Conservation (phyloP, 2,113 vertebrate genomes). For the Calidris pygmaea region DNA sequence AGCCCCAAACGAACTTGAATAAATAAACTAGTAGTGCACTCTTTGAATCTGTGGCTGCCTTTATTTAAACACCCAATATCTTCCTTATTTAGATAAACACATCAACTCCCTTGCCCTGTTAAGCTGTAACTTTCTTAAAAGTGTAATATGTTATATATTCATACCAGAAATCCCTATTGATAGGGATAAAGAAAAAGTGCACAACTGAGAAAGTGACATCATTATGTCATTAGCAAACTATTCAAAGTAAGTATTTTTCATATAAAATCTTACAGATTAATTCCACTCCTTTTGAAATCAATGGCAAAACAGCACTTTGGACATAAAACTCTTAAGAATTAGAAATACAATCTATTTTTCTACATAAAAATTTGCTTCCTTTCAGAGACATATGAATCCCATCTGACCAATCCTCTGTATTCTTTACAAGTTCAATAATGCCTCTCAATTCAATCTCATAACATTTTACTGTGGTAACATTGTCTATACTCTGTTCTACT, state of each 20-base stretch:
- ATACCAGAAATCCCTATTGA: not conserved
- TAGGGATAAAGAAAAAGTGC: not conserved
- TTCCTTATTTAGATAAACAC: not conserved
- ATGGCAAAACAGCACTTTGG: not conserved
- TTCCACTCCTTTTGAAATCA: not conserved
- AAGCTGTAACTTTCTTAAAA: not conserved
- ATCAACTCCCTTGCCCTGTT: not conserved
- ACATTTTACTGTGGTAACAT: not conserved
- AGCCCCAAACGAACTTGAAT: not conserved
- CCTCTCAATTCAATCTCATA: not conserved
- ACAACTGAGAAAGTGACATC: not conserved
- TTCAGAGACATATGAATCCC: not conserved
- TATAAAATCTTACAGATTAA: not conserved
- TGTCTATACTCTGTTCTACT: not conserved
- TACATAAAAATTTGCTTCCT: not conserved
- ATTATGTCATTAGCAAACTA: not conserved
- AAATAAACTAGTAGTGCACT: not conserved
- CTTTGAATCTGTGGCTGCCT: not conserved
- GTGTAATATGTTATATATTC: not conserved
- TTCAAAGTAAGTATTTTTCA: not conserved
- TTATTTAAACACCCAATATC: not conserved
- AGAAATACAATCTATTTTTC: not conserved
- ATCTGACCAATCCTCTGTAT: not conserved
- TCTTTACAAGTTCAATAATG: not conserved
- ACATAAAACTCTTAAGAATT: not conserved